A percentile compares a stretch with the other conserved stretches of the same genome.
These are phyloP conservation scores for Regulus satrapa DNA, from an alignment of 2,113 vertebrate species.

Conservation along the genomic window DNA sequence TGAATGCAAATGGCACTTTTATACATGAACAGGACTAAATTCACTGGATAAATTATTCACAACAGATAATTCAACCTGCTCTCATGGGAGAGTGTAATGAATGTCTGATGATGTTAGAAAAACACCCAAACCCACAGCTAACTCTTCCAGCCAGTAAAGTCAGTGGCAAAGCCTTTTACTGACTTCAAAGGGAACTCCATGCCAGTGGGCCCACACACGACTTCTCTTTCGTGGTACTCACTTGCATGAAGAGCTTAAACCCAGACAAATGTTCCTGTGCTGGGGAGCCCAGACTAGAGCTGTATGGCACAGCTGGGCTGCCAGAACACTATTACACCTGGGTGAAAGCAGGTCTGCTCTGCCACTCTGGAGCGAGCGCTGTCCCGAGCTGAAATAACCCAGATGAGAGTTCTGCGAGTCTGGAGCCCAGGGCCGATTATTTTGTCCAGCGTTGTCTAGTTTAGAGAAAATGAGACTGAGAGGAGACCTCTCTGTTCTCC, in stretches of 20 bases:
- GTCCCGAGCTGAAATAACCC: neutral
- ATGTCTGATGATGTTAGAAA: slow-evolving; percentile 6
- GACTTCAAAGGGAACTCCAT: neutral
- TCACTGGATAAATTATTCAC: slow-evolving; percentile 60
- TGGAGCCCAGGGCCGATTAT: neutral
- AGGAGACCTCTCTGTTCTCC: neutral
- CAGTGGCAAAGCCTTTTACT: neutral
- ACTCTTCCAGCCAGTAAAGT: neutral
- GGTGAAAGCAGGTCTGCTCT: neutral
- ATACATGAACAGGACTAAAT: slow-evolving; percentile 42
- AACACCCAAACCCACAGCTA: rapidly evolving
- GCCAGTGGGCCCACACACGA: neutral
- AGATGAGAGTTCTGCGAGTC: rapidly evolving
- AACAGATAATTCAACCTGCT: slow-evolving; percentile 48
- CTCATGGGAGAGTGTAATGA: neutral
- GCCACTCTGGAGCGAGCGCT: neutral
- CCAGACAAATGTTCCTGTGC: neutral
- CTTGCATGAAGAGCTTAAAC: neutral
- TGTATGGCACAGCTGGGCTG: neutral
- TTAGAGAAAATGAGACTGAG: neutral
- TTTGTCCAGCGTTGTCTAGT: neutral
- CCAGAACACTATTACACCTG: neutral
- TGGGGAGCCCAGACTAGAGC: neutral
- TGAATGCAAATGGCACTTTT: slow-evolving; percentile 27
- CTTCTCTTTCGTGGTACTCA: neutral